phyloP scores from a whole-genome alignment of 2,888 invertebrate genomes.

The Agonopterix alstromeriana region DNA sequence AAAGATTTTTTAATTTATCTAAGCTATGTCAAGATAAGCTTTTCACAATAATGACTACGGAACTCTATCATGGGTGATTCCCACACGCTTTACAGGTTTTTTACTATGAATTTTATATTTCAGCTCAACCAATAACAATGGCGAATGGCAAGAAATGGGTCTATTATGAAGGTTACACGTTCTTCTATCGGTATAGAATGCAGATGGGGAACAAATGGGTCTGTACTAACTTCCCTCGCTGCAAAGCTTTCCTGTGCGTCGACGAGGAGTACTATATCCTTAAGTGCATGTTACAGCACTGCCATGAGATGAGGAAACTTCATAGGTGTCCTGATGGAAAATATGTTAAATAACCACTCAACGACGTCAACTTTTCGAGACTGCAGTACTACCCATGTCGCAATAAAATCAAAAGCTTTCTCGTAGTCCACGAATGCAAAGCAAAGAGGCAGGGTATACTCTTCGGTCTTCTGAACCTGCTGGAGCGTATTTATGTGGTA shows the following conservation, averaged over 20 bases:
- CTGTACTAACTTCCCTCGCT: constrained; percentile 42
- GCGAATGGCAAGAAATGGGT: constrained; percentile 30
- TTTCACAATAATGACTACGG: too few species aligned
- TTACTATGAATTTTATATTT: background rate
- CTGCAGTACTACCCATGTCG: too few species aligned
- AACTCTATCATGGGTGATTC: too few species aligned
- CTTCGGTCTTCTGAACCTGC: too few species aligned
- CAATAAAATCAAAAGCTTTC: too few species aligned
- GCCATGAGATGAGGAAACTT: constrained; percentile 22
- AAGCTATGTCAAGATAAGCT: too few species aligned
- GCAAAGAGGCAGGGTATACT: too few species aligned
- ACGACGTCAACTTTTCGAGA: too few species aligned
- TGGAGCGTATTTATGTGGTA: too few species aligned
- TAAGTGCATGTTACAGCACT: constrained; percentile 17
- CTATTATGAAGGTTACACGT: constrained; percentile 34
- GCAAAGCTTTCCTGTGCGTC: constrained; percentile 37
- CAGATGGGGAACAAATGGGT: constrained; percentile 41
- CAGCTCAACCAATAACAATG: constrained; percentile 38
- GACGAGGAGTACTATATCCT: constrained; percentile 22
- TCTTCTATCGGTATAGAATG: constrained; percentile 39
- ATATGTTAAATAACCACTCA: constrained; percentile 12
- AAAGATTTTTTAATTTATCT: too few species aligned
- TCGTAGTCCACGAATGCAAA: too few species aligned
- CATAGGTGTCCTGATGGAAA: constrained; percentile 26
- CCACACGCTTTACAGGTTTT: too few species aligned